These are phyloP conservation scores for Drosophila nasuta DNA, from an alignment of 1,140 invertebrate genomes.

Conservation along the genomic window DNA sequence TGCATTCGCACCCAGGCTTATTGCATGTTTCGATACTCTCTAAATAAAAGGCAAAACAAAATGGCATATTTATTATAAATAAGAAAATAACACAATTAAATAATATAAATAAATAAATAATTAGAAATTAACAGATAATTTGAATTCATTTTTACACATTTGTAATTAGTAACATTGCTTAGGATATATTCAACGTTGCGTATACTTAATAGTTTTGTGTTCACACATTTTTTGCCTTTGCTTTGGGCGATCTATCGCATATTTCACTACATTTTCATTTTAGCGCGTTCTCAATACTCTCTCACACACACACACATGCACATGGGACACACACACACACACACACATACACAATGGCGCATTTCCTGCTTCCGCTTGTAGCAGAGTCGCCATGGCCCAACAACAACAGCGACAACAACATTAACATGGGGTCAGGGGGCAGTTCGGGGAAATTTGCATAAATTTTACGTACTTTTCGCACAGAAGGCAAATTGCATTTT, in stretches of 20 bases:
- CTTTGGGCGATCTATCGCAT: constrained; percentile 51
- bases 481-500: constrained; percentile 82
- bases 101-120: too few species aligned
- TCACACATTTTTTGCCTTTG: constrained; percentile 27
- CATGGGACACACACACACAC: constrained; percentile 35
- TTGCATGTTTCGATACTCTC: constrained; percentile 26
- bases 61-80: neutral
- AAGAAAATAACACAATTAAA: neutral
- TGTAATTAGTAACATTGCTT: neutral
- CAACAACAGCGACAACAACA: neutral
- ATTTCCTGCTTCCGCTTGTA: constrained; percentile 79
- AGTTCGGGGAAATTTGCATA: constrained; percentile 70
- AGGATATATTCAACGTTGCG: constrained; percentile 9
- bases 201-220: constrained; percentile 24
- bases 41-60: neutral
- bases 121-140: too few species aligned
- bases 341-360: constrained; percentile 61
- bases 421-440: constrained; percentile 58
- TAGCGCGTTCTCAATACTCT: constrained; percentile 50
- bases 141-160: neutral
- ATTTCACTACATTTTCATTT: constrained; percentile 80
- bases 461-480: constrained; percentile 82
- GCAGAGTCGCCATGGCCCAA: constrained; percentile 49
- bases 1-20: constrained; percentile 51
- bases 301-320: constrained; percentile 22